Conservation (phyloP, 1,140 invertebrate genomes). For the Drosophila repleta region DNA sequence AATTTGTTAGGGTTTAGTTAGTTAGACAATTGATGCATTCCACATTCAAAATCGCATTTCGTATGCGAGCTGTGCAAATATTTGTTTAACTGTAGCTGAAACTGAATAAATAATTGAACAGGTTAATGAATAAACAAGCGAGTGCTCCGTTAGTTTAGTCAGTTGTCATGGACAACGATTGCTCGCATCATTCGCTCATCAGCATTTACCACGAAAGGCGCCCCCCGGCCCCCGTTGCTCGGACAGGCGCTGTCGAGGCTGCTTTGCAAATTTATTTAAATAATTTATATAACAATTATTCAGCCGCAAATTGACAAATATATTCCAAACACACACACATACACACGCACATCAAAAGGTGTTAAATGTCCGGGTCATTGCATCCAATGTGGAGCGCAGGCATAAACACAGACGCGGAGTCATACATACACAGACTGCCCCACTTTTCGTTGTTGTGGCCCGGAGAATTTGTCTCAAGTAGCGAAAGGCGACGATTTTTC, state of each 20-base stretch:
- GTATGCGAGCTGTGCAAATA: conserved; percentile 14
- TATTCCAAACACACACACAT: conserved; percentile 36
- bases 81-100: conserved; percentile 13
- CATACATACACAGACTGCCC: conserved; percentile 37
- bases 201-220: conserved; percentile 9
- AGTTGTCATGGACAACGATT: neutral
- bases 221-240: too few relatives aligned
- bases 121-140: conserved; percentile 14
- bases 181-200: conserved; percentile 3
- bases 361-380: conserved; percentile 44
- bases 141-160: neutral
- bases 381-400: conserved; percentile 53
- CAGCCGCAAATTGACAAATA: conserved; percentile 62
- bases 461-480: conserved; percentile 63
- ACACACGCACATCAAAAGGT: conserved; percentile 17
- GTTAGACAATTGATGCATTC: too few relatives aligned
- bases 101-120: conserved; percentile 21
- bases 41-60: neutral
- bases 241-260: neutral
- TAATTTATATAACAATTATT: conserved; percentile 78
- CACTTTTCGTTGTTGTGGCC: conserved; percentile 10
- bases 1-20: too few relatives aligned
- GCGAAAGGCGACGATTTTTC: conserved; percentile 19
- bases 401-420: conserved; percentile 11
- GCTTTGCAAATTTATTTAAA: conserved; percentile 50